Conservation (phyloP, 2,888 invertebrate species). For the Corythucha ciliata region DNA sequence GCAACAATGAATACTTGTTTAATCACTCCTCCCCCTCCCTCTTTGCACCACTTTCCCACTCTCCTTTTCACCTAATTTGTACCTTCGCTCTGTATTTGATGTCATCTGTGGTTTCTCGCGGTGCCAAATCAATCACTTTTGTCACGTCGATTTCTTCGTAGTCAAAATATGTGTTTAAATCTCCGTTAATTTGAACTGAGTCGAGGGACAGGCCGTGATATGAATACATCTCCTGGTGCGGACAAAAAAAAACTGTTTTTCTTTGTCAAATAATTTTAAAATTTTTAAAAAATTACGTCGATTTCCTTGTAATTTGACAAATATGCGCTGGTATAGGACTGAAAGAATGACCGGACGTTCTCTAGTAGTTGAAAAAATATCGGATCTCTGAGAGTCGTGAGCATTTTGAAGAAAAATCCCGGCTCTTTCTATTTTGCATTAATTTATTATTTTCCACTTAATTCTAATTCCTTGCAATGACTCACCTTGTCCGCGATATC, state of each 20-base stretch:
- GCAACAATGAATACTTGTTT: no score
- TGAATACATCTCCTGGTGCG: constrained; percentile 18
- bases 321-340: constrained; percentile 19
- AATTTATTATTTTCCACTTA: background rate
- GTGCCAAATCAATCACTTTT: constrained; percentile 22
- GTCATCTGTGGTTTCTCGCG: constrained; percentile 18
- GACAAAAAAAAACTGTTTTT: background rate
- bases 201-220: constrained; percentile 23
- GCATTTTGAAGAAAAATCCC: constrained; percentile 23
- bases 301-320: constrained; percentile 15
- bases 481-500: constrained; percentile 22
- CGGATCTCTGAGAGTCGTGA: constrained; percentile 21
- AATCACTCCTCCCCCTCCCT: no score
- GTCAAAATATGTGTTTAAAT: constrained; percentile 20
- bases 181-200: constrained; percentile 19
- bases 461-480: background rate
- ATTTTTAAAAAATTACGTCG: constrained; percentile 10
- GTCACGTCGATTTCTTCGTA: constrained; percentile 25
- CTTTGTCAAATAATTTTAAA: background rate
- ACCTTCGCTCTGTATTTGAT: constrained; percentile 24
- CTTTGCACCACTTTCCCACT: no score
- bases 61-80: background rate
- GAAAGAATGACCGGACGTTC: constrained; percentile 19
- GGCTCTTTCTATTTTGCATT: constrained; percentile 18
- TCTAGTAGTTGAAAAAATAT: constrained; percentile 20